phyloP scores from a whole-genome alignment of 2,113 vertebrate genomes.

The Heterochromis multidens region DNA sequence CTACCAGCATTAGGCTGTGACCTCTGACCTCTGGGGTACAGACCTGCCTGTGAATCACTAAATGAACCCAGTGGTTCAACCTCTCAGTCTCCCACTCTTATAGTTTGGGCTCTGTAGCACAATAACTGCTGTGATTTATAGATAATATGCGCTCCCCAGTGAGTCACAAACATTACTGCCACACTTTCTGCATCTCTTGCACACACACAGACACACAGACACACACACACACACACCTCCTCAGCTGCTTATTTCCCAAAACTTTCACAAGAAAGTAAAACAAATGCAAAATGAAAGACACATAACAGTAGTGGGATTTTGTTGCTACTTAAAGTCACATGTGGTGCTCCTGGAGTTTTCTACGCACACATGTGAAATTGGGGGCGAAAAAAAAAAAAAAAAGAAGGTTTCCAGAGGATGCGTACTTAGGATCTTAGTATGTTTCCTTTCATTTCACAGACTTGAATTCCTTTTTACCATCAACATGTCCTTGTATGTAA shows the following conservation, averaged over 20 bases:
- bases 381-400: fast-evolving
- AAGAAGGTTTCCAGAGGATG: background rate
- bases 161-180: constrained; percentile 19
- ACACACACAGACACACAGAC: background rate
- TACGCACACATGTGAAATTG: background rate
- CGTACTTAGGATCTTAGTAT: background rate
- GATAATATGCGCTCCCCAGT: background rate
- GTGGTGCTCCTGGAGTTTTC: background rate
- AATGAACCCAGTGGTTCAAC: background rate
- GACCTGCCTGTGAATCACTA: background rate
- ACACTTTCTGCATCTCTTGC: background rate
- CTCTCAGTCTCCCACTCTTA: constrained; percentile 1
- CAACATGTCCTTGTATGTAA: background rate
- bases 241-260: background rate
- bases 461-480: background rate
- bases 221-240: background rate
- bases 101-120: background rate
- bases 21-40: constrained; percentile 25
- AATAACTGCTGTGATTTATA: constrained; percentile 37
- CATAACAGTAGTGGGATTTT: background rate
- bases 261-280: background rate
- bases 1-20: background rate
- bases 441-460: background rate
- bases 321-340: background rate
- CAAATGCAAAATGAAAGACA: background rate